Evolutionary conservation across 2,797 vertebrate species (phyloP).

Genomic region (Neostethus bicornis): DNA sequence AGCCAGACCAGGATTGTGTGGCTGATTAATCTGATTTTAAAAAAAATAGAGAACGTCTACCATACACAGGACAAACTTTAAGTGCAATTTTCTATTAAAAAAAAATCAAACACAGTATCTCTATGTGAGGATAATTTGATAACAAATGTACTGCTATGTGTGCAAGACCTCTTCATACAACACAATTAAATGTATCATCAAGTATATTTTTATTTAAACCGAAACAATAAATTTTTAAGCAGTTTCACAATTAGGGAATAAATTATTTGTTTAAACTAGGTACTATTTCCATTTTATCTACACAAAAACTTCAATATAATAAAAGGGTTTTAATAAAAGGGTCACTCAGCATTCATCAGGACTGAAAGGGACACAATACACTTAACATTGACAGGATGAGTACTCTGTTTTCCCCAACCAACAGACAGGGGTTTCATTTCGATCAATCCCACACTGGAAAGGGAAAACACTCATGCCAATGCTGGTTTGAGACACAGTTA

Average conservation of each 20-base stretch:
- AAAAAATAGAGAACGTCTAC: slow-evolving; percentile 19
- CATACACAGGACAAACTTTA: slow-evolving; percentile 19
- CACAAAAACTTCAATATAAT: not conserved
- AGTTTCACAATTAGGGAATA: no score
- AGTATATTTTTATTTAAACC: no score
- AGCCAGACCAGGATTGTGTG: slow-evolving; percentile 36
- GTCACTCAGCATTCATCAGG: not conserved
- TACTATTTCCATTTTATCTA: not conserved
- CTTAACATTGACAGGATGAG: not conserved
- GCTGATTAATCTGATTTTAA: slow-evolving; percentile 36
- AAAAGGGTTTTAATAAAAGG: not conserved
- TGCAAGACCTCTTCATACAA: no score
- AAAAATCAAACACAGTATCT: no score
- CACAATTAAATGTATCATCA: no score
- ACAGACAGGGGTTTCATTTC: not conserved
- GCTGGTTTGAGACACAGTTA: slow-evolving; percentile 6
- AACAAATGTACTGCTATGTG: no score
- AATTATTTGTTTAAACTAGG: not conserved
- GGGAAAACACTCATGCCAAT: not conserved
- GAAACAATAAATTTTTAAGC: not conserved
- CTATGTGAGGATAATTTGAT: no score
- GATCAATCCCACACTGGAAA: not conserved
- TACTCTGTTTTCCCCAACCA: not conserved
- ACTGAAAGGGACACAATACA: not conserved
- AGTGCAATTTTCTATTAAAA: no score